Evolutionary conservation across 2,888 invertebrate species (phyloP).

Genomic region (Liposcelis brunnea): DNA sequence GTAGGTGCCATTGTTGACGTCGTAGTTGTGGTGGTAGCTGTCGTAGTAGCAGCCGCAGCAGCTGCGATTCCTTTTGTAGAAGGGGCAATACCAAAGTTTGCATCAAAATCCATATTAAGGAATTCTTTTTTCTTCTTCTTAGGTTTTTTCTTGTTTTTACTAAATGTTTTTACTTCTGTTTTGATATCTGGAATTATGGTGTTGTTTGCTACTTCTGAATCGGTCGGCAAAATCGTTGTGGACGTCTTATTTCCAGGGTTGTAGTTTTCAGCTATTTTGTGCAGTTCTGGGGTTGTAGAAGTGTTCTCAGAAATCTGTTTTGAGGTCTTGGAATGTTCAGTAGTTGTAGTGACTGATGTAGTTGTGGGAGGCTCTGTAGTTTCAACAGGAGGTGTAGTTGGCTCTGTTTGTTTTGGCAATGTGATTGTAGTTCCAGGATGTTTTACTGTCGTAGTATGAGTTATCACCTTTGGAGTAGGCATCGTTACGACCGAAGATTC

Average conservation of each 20-base stretch:
- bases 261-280: too few species aligned
- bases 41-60: neutral
- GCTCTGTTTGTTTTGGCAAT: neutral
- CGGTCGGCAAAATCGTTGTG: too few species aligned
- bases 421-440: neutral
- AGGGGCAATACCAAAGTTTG: too few species aligned
- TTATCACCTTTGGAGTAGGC: neutral
- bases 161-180: neutral
- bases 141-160: too few species aligned
- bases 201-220: too few species aligned
- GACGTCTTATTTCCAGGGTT: too few species aligned
- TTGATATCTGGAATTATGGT: neutral
- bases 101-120: too few species aligned
- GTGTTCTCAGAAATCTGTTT: too few species aligned
- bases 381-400: neutral
- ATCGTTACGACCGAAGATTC: neutral
- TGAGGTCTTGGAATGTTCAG: too few species aligned
- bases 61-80: neutral
- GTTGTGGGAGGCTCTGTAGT: neutral
- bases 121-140: neutral
- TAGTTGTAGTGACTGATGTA: neutral
- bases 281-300: too few species aligned
- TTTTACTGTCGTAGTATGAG: neutral
- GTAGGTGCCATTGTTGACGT: constrained; percentile 5
- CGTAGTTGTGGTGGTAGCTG: neutral